Evolutionary conservation across 2,797 vertebrate species (phyloP).

Genomic region (Apogon hyalosoma): DNA sequence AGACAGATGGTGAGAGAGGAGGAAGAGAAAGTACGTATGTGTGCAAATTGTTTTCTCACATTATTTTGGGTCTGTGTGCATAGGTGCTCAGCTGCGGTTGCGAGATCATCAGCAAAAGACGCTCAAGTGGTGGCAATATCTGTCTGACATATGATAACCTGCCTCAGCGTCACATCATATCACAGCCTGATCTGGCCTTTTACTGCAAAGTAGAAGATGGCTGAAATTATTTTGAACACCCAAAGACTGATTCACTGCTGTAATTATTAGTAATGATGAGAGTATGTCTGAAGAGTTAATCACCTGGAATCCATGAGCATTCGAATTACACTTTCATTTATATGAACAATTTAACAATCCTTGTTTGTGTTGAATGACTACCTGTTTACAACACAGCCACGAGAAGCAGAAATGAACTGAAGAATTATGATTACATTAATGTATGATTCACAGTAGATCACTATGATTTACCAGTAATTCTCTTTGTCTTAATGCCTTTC

Average conservation of each 20-base stretch:
- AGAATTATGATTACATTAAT: conserved; percentile 27
- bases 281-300: neutral
- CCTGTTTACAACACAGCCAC: neutral
- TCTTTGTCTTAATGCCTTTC: conserved; percentile 8
- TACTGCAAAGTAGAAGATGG: conserved; percentile 5
- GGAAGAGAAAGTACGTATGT: conserved; percentile 48
- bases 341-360: neutral
- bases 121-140: conserved; percentile 58
- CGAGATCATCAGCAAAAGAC: conserved; percentile 58
- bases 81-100: conserved; percentile 44
- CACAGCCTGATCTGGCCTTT: too few species aligned
- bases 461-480: conserved; percentile 7
- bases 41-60: conserved; percentile 70
- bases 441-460: conserved; percentile 6
- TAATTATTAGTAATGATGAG: neutral
- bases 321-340: conserved; percentile 2
- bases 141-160: conserved; percentile 20
- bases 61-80: conserved; percentile 61
- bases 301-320: neutral
- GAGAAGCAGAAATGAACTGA: neutral
- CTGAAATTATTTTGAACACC: neutral
- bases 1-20: conserved; percentile 63
- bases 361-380: neutral
- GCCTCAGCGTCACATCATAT: conserved; percentile 2
- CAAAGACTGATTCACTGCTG: neutral